Base-by-base conservation (phyloP, 2,888 invertebrate species). In the Rotaria socialis region DNA sequence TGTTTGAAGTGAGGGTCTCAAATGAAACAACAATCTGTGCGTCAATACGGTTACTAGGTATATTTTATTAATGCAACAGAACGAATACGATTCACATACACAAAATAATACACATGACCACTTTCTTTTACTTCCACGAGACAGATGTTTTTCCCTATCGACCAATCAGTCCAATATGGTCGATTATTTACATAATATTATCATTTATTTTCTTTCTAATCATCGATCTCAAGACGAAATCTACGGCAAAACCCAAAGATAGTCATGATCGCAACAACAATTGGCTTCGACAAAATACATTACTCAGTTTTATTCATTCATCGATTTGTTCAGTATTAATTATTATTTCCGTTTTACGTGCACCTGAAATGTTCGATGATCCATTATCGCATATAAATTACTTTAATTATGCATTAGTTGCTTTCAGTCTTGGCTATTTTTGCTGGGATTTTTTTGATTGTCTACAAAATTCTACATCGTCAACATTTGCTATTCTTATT, bases 231-330 rank as follows among this genome's bases (percentile, higher is more conserved):
- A 35, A 14, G 4, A 67, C 27, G 5, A 67, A 35, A 67, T 67
- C 67, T 16, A 35, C 2, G 10, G 2, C 5, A 5, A 35, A 27
- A 35, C 14, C 52, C 14, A 52, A 52, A 16, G 16, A 52, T 52
- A 8, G 16, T 11, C 3, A 16, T 52, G 52, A 52, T 52, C 52
- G 52, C 14, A 52, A 52, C 16, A 35, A 4, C 6, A 27, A 67
- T 35, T 67, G 67, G 67, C 35, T 67, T 35, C 35, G 27, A 67
- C 67, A 41, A 67, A 67, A 67, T 67, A 67, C 35, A 16, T 67
- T 67, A 67, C 35, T 67, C n/a, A 67, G 67, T 67, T 67, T 67
- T 35, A 67, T 67, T 6, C 67, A 67, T 67, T 35, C 67, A 19
- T 14, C 19, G 1, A 67, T 67, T 19, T 67, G 67, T 41, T 67